Base-by-base conservation (phyloP, 2,113 vertebrate genomes). In the Heterochromis multidens region DNA sequence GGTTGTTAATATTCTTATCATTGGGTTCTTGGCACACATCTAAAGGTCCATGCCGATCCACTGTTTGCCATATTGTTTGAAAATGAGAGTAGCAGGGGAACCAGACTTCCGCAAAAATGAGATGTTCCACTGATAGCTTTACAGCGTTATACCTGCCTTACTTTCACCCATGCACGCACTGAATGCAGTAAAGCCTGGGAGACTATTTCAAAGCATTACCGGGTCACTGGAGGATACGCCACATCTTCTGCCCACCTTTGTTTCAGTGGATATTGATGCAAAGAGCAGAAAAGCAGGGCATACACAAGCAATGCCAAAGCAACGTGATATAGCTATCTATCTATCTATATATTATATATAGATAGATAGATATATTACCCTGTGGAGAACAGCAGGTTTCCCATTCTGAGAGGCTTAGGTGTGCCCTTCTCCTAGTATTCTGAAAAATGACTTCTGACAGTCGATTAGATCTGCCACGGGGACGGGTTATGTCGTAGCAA, bases 351-450 rank as follows among this genome's bases (percentile, higher is more conserved):
- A 37, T 21, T 33, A 63, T 33, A 63, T n/a, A n/a, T n/a, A n/a
- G n/a, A n/a, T n/a, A n/a, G n/a, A n/a, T 63, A 37, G 37, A 23
- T 37, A 1, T 25, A 4, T 92, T 92, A 93, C 93, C 93, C 52
- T 2, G 56, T 61, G 40, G 29, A 74, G 62, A 91, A 43, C 49
- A 4, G 78, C 62, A 88, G 57, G 27, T 94, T 94, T 29, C 93
- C 93, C 92, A 92, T 94, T 3, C 3, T 81, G n/a, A 2, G 0
- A 9, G 33, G 27, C 1, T 8, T 5, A 2, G 14, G 6, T 0
- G 29, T 13, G 70, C 3, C 11, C 3, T 86, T 31, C 63, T 63
- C 49, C 80, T 16, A 56, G 58, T 7, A 5, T 29, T 37, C 16
- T 54, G 56, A 12, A 13, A 7, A 49, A 27, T 14, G 21, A 21